Evolutionary conservation across 2,888 invertebrate genomes (phyloP), one percentile per base, ranked within the genome.

Genomic region (Molorchus minor): DNA sequence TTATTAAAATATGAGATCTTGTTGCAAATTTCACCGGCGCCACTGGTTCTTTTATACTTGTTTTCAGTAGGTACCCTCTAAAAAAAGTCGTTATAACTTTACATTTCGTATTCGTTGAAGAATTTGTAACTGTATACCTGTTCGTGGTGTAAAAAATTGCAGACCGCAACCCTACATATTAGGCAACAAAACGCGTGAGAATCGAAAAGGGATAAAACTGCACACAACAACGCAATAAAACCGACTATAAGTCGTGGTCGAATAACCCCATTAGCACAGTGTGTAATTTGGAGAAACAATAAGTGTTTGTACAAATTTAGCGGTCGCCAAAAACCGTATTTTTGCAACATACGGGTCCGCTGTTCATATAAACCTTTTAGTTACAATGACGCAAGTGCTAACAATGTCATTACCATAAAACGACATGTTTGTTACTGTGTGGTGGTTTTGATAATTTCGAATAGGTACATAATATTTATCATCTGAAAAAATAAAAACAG

Each of bases 311-410:
- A 64, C 64, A 62, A 64, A 68, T 65, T 65, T 55, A 64, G 62
- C 64, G 65, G 67, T 67, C 55, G 52, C 44, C 56, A 51, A 61
- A 58, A 68, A 56, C 64, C 56, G 64, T 66, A 66, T 68, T 68
- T 66, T 65, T 65, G 65, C 59, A 43, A 45, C 64, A 68, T 61
- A 44, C 58, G 53, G 61, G 30, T 19, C 44, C 36, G 38, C 47
- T 43, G 44, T 56, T 49, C 55, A 56, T 57, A 45, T 53, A 60
- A 60, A 52, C 54, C 43, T 46, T 56, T 58, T 54, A 41, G 56
- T 44, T 58, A 43, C 47, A 51, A 41, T 57, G 57, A 59, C 57
- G 51, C 63, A 44, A 58, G 53, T 60, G 60, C 41, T 57, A 30
- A 55, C 60, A 60, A 63, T 60, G 52, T 55, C 30, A 16, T 25